Percentiles rank a stretch among this genome's conserved stretches.
phyloP scores from a whole-genome alignment of 2,888 invertebrate species.

The Cataglyphis livida region DNA sequence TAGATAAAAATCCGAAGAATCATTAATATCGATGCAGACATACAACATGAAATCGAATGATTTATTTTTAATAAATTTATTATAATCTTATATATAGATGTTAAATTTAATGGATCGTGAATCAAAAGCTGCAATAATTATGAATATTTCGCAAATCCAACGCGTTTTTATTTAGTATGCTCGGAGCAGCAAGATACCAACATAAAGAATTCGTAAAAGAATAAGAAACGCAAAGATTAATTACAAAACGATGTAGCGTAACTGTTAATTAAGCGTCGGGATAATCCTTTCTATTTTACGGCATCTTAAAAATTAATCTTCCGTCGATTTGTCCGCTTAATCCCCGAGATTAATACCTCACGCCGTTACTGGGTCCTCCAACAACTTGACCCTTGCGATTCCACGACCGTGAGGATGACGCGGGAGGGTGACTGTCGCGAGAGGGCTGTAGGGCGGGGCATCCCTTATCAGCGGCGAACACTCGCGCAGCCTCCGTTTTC shows the following conservation, averaged over 20 bases:
- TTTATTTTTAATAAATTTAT: constrained; percentile 15
- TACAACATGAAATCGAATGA: not conserved
- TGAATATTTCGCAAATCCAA: not conserved
- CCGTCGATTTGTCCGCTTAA: constrained; percentile 79
- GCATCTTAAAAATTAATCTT: constrained; percentile 79
- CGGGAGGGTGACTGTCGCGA: constrained; percentile 48
- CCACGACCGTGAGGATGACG: constrained; percentile 58
- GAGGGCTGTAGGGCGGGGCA: constrained; percentile 78
- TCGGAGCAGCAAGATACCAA: not conserved
- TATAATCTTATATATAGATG: not conserved
- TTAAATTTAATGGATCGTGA: not conserved
- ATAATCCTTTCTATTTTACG: constrained; percentile 68
- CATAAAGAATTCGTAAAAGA: not conserved
- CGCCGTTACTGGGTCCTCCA: constrained; percentile 65
- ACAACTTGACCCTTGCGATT: constrained; percentile 78
- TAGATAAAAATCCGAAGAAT: constrained; percentile 25
- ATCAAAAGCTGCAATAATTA: not conserved
- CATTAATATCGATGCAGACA: not conserved
- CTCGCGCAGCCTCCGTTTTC: constrained; percentile 72
- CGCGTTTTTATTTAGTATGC: constrained; percentile 8
- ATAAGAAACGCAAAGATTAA: constrained; percentile 15
- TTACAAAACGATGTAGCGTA: constrained; percentile 52
- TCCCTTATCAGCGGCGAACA: constrained; percentile 82
- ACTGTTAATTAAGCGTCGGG: constrained; percentile 67
- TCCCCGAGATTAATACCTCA: constrained; percentile 80